Base-by-base conservation (phyloP, 2,888 invertebrate species). In the Caradrina kadenii region DNA sequence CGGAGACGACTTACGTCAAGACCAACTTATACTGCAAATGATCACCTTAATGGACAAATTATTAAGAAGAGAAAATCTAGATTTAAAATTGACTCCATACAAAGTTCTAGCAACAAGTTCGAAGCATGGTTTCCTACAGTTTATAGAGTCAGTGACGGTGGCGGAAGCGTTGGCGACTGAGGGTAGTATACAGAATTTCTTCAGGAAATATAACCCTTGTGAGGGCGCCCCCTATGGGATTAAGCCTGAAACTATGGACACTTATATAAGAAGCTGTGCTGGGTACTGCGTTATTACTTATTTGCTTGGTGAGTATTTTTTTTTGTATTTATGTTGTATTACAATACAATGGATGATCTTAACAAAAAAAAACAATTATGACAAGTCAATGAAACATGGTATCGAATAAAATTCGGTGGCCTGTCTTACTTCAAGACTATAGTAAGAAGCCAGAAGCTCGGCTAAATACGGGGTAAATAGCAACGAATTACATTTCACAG, bases 241-340 rank as follows among this genome's bases (percentile, higher is more conserved):
- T 78, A 96, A 98, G 22, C 96, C 99, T 0, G 99, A 99, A 87
- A 98, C 99, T 15, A 99, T 99, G 98, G 99, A 99, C 89, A 99
- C 99, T 0, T 99, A 99, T 89, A 98, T 99, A 4, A 96, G 98
- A 76, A 99, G 98, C 86, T 99, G 99, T 94, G 99, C 99, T 53
- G 99, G 99, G 0, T 99, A 99, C 92, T 99, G 99, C 92, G 99
- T 99, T 49, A 99, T 99, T 65, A 99, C 99, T 0, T 99, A 99
- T 93, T 95, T 99, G 49, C 96, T 99, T 62, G 97, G 96, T 96
- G 73, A 92, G 90, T 88, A 54, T 15, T 5, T 53, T 45, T 53
- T 19, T 39, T n/a, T n/a, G n/a, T n/a, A n/a, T n/a, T n/a, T n/a
- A n/a, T n/a, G n/a, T n/a, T n/a, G n/a, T n/a, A n/a, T n/a, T n/a